phyloP scores from a whole-genome alignment of 30 jellyfish, hydroid and myxozoan species.

The Hydractinia echinata region DNA sequence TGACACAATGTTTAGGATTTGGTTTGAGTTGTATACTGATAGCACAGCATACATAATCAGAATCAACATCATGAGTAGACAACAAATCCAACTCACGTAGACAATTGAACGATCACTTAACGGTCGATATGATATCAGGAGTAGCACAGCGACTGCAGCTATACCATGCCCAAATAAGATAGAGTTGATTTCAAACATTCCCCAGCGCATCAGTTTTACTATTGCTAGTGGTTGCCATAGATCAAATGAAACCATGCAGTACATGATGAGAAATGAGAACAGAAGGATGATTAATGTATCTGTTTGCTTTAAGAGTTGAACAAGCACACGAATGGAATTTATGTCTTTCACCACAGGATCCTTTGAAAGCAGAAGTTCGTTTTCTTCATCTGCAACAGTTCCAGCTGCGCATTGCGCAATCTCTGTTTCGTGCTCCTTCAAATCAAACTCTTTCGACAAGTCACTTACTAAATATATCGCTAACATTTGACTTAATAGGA shows the following conservation, averaged over 20 bases:
- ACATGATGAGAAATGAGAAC: not conserved
- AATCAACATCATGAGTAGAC: not conserved
- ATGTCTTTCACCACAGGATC: too few relatives aligned
- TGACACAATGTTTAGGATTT: not conserved
- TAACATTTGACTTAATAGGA: constrained; percentile 8
- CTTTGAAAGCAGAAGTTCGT: too few relatives aligned
- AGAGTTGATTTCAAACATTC: not conserved
- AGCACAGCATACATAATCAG: not conserved
- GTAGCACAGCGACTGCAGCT: not conserved
- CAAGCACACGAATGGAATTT: not conserved
- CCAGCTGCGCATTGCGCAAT: too few relatives aligned
- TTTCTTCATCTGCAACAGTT: too few relatives aligned
- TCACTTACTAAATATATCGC: constrained; percentile 31
- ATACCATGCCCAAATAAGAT: constrained; percentile 12
- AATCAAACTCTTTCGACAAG: constrained; percentile 37
- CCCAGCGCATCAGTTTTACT: not conserved
- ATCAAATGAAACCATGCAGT: constrained; percentile 22
- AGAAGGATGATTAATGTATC: not conserved
- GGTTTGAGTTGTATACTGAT: not conserved
- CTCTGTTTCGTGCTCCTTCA: not conserved
- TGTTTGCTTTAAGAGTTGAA: not conserved
- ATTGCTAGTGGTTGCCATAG: constrained; percentile 17
- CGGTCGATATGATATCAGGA: not conserved
- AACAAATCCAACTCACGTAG: not conserved
- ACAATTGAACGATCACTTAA: not conserved